A percentile compares a stretch with the other conserved stretches of the same genome.
phyloP scores from a whole-genome alignment of 2,113 vertebrate genomes.

The Rousettus leschenaultii region DNA sequence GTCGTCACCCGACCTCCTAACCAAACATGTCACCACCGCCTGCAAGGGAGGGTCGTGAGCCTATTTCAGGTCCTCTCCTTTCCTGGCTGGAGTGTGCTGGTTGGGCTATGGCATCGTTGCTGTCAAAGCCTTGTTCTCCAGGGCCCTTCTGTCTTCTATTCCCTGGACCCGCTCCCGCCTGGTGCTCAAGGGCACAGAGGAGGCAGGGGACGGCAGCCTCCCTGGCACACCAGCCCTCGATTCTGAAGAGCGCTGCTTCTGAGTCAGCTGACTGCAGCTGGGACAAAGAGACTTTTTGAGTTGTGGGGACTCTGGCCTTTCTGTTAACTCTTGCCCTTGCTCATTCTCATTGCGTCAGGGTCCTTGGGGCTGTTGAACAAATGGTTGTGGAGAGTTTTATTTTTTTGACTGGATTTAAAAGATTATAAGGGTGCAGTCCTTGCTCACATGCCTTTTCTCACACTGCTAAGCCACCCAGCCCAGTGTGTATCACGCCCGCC shows the following conservation, averaged over 20 bases:
- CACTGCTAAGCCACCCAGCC: slow-evolving; percentile 57
- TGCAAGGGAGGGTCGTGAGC: background rate
- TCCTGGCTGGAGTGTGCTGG: background rate
- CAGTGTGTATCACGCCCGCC: background rate
- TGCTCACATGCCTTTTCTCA: slow-evolving; percentile 66
- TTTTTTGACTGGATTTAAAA: slow-evolving; percentile 68
- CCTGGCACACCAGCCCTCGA: background rate
- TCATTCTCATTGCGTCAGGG: background rate
- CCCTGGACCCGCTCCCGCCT: background rate
- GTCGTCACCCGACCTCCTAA: background rate
- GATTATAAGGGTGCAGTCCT: slow-evolving; percentile 57
- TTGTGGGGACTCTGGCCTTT: slow-evolving; percentile 49
- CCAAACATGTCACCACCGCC: background rate
- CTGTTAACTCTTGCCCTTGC: slow-evolving; percentile 60
- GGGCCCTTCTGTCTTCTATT: background rate
- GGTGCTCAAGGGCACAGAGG: background rate
- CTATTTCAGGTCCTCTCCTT: background rate
- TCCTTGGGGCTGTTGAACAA: slow-evolving; percentile 49
- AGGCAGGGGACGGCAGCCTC: background rate
- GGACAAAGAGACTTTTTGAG: slow-evolving; percentile 74
- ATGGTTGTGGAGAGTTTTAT: background rate
- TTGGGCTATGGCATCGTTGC: background rate
- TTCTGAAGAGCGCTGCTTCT: background rate
- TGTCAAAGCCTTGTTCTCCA: background rate
- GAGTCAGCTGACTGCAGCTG: slow-evolving; percentile 58